Base-by-base conservation (phyloP, 2,888 invertebrate species). In the Drosophila robusta region DNA sequence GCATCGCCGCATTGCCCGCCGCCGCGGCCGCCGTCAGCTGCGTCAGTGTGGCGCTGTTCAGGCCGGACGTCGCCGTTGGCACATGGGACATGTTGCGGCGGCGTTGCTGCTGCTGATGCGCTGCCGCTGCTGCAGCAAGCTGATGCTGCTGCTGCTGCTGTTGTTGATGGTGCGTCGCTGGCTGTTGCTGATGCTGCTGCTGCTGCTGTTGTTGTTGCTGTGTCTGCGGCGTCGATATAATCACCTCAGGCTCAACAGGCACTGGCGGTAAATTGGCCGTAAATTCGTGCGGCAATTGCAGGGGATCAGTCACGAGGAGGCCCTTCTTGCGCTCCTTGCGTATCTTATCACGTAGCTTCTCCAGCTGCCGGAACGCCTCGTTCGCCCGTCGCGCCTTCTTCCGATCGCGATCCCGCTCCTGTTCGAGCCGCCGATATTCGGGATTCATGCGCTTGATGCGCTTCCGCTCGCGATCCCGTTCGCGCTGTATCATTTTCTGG, bases 281-380 rank as follows among this genome's bases (percentile, higher is more conserved):
- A 56, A 90, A 91, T 24, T 91, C 91, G 14, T 84, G 78, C 50
- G 89, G 84, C 71, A 91, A 49, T 41, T 83, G 88, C n/a, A 83
- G 71, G 7, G 90, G 78, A 58, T 90, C 91, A 36, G 88, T 84
- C 12, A 88, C 84, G 55, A 91, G 85, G 14, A 90, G 83, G 7
- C 90, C 91, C 62, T 91, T 90, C 62, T 91, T 91, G 7, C 91
- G 90, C 60, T 91, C 91, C 69, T 91, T 91, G 14, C 91, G 87
- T 81, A 91, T 89, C 68, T 91, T 91, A 75, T 91, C 92, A 41
- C 92, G 91, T 46, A 91, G 61, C 71, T 91, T 91, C 46, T 91
- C 91, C 63, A 91, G 68, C 56, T 90, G 90, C 4, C 91, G 74
- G 49, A 91, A 91, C 4, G 91, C 87, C 70, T 90, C 90, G 58